Evolutionary conservation across 2,113 vertebrate species (phyloP).

Genomic region (Stercorarius parasiticus): DNA sequence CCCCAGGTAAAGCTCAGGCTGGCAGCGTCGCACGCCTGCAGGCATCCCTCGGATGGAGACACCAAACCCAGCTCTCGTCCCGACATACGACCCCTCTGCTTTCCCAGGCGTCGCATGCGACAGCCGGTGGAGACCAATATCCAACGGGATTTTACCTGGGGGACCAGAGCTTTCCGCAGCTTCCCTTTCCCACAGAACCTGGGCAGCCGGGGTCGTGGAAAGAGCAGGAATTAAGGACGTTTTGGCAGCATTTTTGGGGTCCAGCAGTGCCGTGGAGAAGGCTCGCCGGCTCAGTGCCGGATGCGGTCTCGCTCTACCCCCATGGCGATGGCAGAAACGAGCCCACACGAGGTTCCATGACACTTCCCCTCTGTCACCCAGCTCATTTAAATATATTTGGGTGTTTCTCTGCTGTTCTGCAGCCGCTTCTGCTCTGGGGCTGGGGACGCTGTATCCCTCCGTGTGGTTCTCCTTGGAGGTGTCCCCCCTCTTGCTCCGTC

Average conservation of each 20-base stretch:
- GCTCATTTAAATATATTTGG: constrained; percentile 3
- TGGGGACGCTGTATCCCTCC: fast-evolving
- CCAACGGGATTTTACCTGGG: background rate
- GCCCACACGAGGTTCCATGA: background rate
- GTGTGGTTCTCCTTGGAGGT: background rate
- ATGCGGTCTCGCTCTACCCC: background rate
- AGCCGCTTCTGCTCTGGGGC: fast-evolving
- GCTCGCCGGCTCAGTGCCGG: background rate
- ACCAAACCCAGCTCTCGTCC: background rate
- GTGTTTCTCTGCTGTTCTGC: background rate
- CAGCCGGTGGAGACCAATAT: fast-evolving
- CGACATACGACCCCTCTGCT: fast-evolving
- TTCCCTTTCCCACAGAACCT: background rate
- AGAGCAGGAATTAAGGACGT: background rate
- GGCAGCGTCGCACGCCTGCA: fast-evolving
- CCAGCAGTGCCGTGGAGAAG: fast-evolving
- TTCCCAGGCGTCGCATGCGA: fast-evolving
- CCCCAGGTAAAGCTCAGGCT: background rate
- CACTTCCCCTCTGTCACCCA: background rate
- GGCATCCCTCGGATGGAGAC: fast-evolving
- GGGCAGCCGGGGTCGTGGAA: background rate
- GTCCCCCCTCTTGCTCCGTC: fast-evolving
- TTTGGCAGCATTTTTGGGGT: background rate
- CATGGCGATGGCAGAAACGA: background rate
- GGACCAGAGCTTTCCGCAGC: background rate